These are phyloP conservation scores for Elephantulus edwardii DNA, from an alignment of 2,113 vertebrate genomes.

Conservation along the genomic window DNA sequence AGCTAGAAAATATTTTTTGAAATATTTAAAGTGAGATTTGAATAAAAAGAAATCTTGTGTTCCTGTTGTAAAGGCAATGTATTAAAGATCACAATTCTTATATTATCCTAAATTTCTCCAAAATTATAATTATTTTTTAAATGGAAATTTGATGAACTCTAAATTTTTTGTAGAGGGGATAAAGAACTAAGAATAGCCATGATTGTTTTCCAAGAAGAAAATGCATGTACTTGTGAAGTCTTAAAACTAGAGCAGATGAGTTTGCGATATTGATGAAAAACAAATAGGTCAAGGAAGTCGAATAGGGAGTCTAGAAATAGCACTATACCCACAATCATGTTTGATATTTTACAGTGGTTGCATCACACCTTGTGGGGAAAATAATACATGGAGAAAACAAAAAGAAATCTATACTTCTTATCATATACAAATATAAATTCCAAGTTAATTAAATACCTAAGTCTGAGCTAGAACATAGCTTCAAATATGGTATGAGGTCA, in stretches of 20 bases:
- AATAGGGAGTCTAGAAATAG: conserved; percentile 16
- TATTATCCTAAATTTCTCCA: neutral
- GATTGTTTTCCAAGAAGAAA: neutral
- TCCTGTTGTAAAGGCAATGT: neutral
- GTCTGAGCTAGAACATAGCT: too few relatives aligned
- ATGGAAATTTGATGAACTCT: neutral
- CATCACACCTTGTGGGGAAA: neutral
- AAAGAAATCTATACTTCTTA: neutral
- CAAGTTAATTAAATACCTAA: conserved; percentile 12
- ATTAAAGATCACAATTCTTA: conserved; percentile 16
- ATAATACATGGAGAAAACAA: neutral
- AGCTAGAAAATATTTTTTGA: neutral
- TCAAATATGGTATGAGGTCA: too few relatives aligned
- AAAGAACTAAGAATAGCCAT: neutral
- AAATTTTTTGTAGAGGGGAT: neutral
- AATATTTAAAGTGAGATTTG: neutral
- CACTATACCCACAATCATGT: neutral
- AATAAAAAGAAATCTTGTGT: neutral
- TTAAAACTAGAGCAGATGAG: conserved; percentile 1
- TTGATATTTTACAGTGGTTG: neutral
- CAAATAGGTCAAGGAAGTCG: neutral
- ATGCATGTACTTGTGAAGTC: neutral
- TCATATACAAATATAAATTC: too few relatives aligned
- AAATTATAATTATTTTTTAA: too few relatives aligned
- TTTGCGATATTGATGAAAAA: conserved; percentile 33